phyloP scores from a whole-genome alignment of 2,113 vertebrate species.

The Charina bottae region DNA sequence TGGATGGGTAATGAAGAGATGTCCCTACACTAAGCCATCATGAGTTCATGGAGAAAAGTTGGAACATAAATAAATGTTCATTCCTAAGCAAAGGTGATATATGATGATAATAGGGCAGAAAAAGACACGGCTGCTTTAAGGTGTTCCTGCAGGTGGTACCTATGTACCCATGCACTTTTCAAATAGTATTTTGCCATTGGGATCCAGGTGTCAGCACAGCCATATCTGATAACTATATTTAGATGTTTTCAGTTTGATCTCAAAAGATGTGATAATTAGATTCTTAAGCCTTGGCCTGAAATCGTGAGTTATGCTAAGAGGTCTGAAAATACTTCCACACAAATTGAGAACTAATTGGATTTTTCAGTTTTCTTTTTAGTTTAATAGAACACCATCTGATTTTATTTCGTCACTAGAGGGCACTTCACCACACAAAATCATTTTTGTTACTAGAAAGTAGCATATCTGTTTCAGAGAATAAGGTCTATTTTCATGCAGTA shows the following conservation, averaged over 20 bases:
- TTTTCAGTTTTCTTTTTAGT: not conserved
- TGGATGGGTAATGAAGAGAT: no score
- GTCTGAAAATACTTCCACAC: not conserved
- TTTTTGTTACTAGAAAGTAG: constrained; percentile 39
- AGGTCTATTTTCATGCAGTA: not conserved
- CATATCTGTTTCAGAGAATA: constrained; percentile 28
- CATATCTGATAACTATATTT: not conserved
- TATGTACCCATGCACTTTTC: not conserved
- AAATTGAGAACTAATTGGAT: not conserved
- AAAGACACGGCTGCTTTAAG: no score
- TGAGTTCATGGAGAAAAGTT: no score
- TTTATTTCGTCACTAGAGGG: constrained; percentile 77
- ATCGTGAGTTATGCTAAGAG: not conserved
- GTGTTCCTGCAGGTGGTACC: no score
- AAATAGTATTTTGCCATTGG: not conserved
- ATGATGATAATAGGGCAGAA: no score
- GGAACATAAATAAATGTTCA: no score
- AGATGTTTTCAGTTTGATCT: not conserved
- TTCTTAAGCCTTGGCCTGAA: not conserved
- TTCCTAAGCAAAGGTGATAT: no score
- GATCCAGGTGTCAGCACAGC: not conserved
- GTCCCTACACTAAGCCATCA: no score
- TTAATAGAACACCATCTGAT: constrained; percentile 43
- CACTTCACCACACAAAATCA: constrained; percentile 74
- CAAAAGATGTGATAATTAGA: not conserved